Conservation (phyloP, 2,888 invertebrate species). For the Neoitamus cyanurus region DNA sequence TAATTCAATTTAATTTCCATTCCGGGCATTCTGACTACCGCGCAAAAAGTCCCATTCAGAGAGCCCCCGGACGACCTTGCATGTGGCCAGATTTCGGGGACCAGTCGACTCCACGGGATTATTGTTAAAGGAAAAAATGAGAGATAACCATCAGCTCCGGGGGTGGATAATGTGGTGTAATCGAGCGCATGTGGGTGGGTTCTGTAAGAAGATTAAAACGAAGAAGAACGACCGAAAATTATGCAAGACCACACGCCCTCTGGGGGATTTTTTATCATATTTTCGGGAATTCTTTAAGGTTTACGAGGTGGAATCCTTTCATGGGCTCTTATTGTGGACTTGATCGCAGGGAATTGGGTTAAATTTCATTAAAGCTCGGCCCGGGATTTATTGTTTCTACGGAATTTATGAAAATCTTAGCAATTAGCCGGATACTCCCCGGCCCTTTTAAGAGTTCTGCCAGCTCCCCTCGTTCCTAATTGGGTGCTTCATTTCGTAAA, state of each 20-base stretch:
- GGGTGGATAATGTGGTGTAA: conserved; percentile 27
- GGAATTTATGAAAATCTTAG: conserved; percentile 8
- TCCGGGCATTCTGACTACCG: conserved; percentile 13
- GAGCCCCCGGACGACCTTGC: neutral
- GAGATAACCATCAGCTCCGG: neutral
- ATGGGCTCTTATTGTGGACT: neutral
- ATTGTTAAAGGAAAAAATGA: neutral
- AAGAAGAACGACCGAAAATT: conserved; percentile 10
- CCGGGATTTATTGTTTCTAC: neutral
- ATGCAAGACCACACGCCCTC: conserved; percentile 32
- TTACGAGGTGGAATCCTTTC: conserved; percentile 14
- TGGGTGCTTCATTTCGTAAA: neutral
- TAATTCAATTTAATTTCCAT: conserved; percentile 44
- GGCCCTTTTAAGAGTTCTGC: neutral
- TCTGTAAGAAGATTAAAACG: conserved; percentile 33
- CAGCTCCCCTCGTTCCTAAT: neutral
- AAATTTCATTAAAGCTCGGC: conserved; percentile 2
- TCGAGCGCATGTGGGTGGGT: conserved; percentile 14
- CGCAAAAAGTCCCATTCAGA: neutral
- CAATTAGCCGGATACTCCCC: neutral
- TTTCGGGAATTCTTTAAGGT: neutral
- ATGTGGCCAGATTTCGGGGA: neutral
- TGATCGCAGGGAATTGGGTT: conserved; percentile 3
- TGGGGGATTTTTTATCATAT: neutral
- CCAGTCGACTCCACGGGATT: neutral